Evolutionary conservation across 1,140 invertebrate genomes (phyloP).

Genomic region (Sitobion miscanthi): DNA sequence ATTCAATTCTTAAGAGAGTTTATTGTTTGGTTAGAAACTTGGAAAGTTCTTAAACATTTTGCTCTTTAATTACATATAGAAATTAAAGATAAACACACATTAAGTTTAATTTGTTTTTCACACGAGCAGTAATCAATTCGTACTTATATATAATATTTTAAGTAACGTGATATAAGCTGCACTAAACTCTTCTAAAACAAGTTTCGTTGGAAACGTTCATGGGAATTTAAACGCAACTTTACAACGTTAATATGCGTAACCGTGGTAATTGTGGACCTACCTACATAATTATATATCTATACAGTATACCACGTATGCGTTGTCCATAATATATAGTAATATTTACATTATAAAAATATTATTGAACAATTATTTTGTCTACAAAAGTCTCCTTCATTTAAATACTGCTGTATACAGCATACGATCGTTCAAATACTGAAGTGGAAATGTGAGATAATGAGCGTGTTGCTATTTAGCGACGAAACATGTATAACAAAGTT

Average conservation of each 20-base stretch:
- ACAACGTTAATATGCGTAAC: neutral
- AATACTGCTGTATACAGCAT: neutral
- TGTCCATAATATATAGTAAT: neutral
- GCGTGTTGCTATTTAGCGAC: neutral
- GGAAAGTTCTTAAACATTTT: constrained; percentile 5
- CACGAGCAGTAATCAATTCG: neutral
- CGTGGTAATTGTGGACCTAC: neutral
- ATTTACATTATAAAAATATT: neutral
- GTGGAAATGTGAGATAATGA: constrained; percentile 51
- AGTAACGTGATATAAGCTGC: neutral
- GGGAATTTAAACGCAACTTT: neutral
- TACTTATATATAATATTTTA: neutral
- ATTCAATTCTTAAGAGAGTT: constrained; percentile 12
- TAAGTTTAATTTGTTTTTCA: constrained; percentile 8
- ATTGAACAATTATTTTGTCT: neutral
- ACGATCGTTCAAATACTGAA: neutral
- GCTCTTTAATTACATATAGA: neutral
- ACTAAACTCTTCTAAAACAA: neutral
- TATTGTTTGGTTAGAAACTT: constrained; percentile 1
- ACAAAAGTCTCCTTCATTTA: constrained; percentile 5
- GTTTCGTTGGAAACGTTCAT: neutral
- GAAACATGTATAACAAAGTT: neutral
- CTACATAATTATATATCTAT: neutral
- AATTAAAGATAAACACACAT: constrained; percentile 8
- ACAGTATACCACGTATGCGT: neutral